phyloP scores from a whole-genome alignment of 2,113 vertebrate genomes.

The Sylvia atricapilla region DNA sequence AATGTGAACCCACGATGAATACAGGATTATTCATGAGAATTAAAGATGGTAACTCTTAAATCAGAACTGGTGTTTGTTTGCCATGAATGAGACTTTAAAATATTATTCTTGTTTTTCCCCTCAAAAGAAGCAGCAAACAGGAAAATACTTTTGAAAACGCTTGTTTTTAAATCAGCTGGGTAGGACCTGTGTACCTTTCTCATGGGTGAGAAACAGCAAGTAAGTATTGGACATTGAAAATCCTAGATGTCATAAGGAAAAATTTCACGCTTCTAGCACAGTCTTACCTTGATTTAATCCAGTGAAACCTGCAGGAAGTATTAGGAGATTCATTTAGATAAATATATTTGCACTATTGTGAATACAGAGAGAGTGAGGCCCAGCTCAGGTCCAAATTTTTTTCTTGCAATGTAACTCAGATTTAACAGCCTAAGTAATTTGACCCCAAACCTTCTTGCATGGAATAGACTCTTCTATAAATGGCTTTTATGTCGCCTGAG shows the following conservation, averaged over 20 bases:
- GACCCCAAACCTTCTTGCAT: neutral
- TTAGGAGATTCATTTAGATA: neutral
- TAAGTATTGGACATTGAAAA: neutral
- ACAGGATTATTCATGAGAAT: neutral
- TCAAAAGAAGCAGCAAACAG: neutral
- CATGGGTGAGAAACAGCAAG: neutral
- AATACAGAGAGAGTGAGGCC: neutral
- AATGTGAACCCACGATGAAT: neutral
- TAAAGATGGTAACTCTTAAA: conserved; percentile 22
- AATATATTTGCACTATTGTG: neutral
- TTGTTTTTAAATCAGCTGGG: neutral
- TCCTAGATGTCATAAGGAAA: neutral
- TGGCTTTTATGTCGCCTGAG: neutral
- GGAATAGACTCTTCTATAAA: neutral
- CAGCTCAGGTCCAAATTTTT: neutral
- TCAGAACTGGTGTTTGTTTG: neutral
- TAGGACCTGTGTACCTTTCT: neutral
- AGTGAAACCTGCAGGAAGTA: neutral
- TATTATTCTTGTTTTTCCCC: neutral
- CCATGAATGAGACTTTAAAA: neutral
- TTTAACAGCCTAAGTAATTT: neutral
- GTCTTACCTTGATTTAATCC: neutral
- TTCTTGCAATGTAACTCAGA: neutral
- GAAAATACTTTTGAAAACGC: neutral
- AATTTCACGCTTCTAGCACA: neutral